Percentiles rank a stretch among this genome's conserved stretches.
phyloP scores from a whole-genome alignment of 2,113 vertebrate species.

The Hystrix brachyura region DNA sequence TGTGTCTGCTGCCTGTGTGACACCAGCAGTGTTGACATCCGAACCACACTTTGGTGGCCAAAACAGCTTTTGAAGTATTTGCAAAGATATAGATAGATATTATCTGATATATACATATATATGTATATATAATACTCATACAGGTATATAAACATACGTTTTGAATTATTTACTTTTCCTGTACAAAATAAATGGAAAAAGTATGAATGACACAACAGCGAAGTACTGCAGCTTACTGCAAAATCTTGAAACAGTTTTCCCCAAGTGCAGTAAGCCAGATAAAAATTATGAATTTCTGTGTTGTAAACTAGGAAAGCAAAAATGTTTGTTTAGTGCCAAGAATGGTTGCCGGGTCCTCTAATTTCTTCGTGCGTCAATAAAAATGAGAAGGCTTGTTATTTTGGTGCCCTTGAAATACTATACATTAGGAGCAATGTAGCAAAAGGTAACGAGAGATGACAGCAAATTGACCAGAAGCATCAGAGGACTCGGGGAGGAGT shows the following conservation, averaged over 20 bases:
- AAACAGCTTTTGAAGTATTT: not conserved
- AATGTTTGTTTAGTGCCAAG: accelerated
- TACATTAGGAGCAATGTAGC: not conserved
- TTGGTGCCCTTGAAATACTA: not conserved
- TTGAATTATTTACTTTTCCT: not conserved
- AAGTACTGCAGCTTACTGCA: not conserved
- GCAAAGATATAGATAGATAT: not conserved
- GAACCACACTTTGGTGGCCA: not conserved
- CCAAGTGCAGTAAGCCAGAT: not conserved
- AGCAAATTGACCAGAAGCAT: not conserved
- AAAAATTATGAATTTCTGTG: not conserved
- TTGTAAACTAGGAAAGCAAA: not conserved
- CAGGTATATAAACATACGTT: too few relatives aligned
- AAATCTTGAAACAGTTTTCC: not conserved
- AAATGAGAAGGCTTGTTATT: not conserved
- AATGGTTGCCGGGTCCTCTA: not conserved
- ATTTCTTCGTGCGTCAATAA: not conserved
- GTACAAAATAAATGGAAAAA: not conserved
- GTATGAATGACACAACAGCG: not conserved
- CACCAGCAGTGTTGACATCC: not conserved
- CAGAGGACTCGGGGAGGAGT: not conserved
- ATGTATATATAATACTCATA: not conserved
- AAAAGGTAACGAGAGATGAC: not conserved
- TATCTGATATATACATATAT: not conserved
- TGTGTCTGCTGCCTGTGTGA: not conserved